phyloP scores from a whole-genome alignment of 2,888 invertebrate species.

The Meteorus colon region DNA sequence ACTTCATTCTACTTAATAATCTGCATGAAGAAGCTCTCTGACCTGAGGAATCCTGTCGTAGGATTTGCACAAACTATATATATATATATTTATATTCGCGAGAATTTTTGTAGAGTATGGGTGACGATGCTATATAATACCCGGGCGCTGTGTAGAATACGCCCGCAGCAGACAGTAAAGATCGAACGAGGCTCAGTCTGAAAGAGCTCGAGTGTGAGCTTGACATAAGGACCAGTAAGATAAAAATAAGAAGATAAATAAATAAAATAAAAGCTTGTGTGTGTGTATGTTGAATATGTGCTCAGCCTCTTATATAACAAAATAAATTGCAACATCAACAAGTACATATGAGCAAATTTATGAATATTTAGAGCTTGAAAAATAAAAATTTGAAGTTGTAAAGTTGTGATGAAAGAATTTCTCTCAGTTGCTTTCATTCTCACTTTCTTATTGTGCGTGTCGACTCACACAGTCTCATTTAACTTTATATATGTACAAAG shows the following conservation, averaged over 20 bases:
- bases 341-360: too few species aligned
- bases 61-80: background rate
- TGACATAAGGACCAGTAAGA: background rate
- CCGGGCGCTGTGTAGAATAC: constrained; percentile 18
- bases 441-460: constrained; percentile 31
- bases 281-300: too few species aligned
- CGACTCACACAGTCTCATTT: background rate
- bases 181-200: constrained; percentile 61
- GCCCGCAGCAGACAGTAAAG: constrained; percentile 52
- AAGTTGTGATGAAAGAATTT: constrained; percentile 16
- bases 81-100: background rate
- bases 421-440: background rate
- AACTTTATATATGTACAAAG: too few species aligned
- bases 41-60: background rate
- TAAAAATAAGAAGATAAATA: constrained; percentile 27
- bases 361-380: too few species aligned
- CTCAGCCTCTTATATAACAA: too few species aligned
- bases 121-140: background rate
- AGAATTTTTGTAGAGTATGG: background rate
- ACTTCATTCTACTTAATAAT: constrained; percentile 3
- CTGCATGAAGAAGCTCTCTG: background rate
- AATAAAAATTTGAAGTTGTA: constrained; percentile 7
- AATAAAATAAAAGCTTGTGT: constrained; percentile 14
- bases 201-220: constrained; percentile 53
- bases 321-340: too few species aligned